Base-by-base conservation (phyloP, 2,113 vertebrate genomes). In the Pelobates fuscus region DNA sequence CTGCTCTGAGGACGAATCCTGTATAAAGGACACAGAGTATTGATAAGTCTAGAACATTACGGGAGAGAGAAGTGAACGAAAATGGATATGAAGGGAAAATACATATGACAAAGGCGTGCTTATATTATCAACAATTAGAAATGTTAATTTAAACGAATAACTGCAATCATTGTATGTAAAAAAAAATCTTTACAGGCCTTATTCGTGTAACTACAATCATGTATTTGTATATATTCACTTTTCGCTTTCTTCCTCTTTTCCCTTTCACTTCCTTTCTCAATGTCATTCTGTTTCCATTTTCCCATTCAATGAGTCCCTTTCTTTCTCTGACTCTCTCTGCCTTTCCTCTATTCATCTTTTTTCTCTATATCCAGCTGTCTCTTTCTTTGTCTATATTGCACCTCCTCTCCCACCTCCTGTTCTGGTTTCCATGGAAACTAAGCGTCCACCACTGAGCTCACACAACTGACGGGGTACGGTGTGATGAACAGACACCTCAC, bases 1-100 rank as follows among this genome's bases (percentile, higher is more conserved):
- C 95, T 90, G 86, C 98, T 94, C 58, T 99, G 97, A n/a, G 96
- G 97, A 79, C 97, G 95, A 82, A 99, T 96, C 92, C 97, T 99
- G 71, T 0, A 6, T 52, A 54, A 30, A n/a, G 59, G 43, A 2
- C 12, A 70, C 23, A 0, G 0, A 21, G 52, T 24, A 14, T 58
- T 58, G n/a, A n/a, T n/a, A n/a, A n/a, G n/a, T n/a, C n/a, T n/a
- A 6, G 55, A 23, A 25, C n/a, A 24, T 23, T 24, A 58, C 27
- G 12, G 27, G 58, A 60, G 5, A 27, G 25, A 5, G 26, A 60
- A 60, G 5, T 17, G n/a, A 60, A 27, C 37, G 14, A 8, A 41
- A 41, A 41, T 8, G 37, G 37, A 8, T 12, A 41, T 41, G 37
- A 8, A 41, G 23, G 21, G 24, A 18, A 20, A 57, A 24, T 2